Base-by-base conservation (phyloP, 1,140 invertebrate species). In the Hesperophylax magnus region DNA sequence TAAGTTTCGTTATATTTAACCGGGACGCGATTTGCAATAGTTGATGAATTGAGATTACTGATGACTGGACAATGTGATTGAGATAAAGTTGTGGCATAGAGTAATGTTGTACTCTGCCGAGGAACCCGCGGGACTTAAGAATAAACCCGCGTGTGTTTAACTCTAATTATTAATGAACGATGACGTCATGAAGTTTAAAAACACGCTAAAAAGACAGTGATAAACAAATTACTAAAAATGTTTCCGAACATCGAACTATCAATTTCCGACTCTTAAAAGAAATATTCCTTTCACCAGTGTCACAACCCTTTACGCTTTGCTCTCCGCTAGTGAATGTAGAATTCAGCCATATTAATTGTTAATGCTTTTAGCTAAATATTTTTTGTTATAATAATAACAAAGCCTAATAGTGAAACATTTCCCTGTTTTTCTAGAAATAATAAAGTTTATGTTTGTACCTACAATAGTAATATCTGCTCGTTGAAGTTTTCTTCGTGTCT, bases 311-410 rank as follows among this genome's bases (percentile, higher is more conserved):
- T 67, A 5, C n/a, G 24, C 31, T 24, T 67, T 67, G n/a, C 2
- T 53, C 18, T 53, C n/a, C 7, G 11, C n/a, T 71, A 71, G 67
- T 71, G 34, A 71, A 71, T 71, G 24, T 39, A 47, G 47, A 52
- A 52, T 52, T 52, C 67, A 22, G 39, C 17, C 31, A 60, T 71
- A 56, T 34, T 22, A 58, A 56, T 63, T 80, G 78, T 80, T 80
- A 80, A 54, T 39, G 52, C 34, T 75, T 74, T 74, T 80, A 80
- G 78, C 39, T 31, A 80, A 80, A 79, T 79, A 71, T 79, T 71
- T 22, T 79, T 79, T 58, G 77, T 79, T 79, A 71, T 53, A 54
- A 27, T 34, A 24, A 77, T 52, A 65, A 47, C 47, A 65, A 75
- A 58, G 31, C 72, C 52, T 75, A n/a, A 75, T 7, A 58, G 24